Evolutionary conservation across 1,140 invertebrate species (phyloP).

Genomic region (Solenopsis invicta): DNA sequence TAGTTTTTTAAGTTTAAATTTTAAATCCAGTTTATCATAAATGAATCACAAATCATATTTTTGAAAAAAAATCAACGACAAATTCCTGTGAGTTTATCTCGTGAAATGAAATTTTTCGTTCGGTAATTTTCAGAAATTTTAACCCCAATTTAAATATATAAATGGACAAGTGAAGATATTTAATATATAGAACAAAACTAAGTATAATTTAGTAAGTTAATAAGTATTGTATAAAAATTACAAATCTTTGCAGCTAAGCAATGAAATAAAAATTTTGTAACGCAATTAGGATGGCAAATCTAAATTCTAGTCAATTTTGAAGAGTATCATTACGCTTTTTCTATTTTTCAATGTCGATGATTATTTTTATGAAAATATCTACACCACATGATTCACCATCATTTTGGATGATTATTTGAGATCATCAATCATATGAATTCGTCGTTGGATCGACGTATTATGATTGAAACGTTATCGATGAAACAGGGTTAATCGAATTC

Average conservation of each 20-base stretch:
- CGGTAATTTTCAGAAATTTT: background rate
- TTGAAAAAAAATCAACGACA: background rate
- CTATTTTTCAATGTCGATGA: background rate
- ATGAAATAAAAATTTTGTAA: background rate
- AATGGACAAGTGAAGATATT: background rate
- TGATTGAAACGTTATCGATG: conserved; percentile 16
- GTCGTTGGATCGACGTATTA: conserved; percentile 4
- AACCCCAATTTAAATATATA: background rate
- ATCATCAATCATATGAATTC: background rate
- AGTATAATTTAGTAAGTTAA: background rate
- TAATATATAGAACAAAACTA: background rate
- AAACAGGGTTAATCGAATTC: conserved; percentile 67
- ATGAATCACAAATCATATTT: background rate
- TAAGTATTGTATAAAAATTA: background rate
- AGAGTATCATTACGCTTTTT: background rate
- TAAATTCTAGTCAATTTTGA: background rate
- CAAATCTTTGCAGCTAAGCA: background rate
- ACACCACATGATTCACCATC: background rate
- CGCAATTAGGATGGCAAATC: background rate
- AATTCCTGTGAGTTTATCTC: background rate
- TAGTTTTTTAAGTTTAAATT: background rate
- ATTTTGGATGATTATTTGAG: background rate
- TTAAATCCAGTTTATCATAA: background rate
- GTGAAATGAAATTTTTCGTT: background rate
- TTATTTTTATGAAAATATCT: background rate